A percentile compares a stretch with the other conserved stretches of the same genome.
These are phyloP conservation scores for Microctonus aethiopoides DNA, from an alignment of 2,888 invertebrate species.

Conservation along the genomic window DNA sequence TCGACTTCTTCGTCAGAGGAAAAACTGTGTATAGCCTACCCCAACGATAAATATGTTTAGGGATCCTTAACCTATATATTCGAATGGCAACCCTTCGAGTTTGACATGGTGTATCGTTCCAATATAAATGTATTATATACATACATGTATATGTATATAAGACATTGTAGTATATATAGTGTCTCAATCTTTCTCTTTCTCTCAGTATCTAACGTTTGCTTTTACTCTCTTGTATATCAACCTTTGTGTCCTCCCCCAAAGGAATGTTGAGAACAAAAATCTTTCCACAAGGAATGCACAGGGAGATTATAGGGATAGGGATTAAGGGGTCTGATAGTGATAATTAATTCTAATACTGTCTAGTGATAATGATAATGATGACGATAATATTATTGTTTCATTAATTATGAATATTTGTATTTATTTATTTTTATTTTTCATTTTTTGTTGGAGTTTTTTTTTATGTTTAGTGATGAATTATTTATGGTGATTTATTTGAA, in stretches of 20 bases:
- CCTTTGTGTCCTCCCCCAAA: slow-evolving; percentile 7
- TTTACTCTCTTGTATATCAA: slow-evolving; percentile 10
- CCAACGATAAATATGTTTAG: slow-evolving; percentile 57
- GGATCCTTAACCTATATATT: slow-evolving; percentile 51
- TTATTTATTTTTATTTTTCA: too few relatives aligned
- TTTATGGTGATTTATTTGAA: too few relatives aligned
- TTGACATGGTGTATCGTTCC: slow-evolving; percentile 35
- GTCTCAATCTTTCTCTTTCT: background rate
- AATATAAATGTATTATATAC: slow-evolving; percentile 32
- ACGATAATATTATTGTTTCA: slow-evolving; percentile 2
- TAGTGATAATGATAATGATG: slow-evolving; percentile 1
- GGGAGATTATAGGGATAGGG: slow-evolving; percentile 12
- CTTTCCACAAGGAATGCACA: slow-evolving; percentile 18
- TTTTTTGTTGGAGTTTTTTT: too few relatives aligned
- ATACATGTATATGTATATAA: too few relatives aligned
- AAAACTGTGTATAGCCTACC: slow-evolving; percentile 54
- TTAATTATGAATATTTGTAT: too few relatives aligned
- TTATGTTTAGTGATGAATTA: too few relatives aligned
- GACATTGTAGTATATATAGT: background rate
- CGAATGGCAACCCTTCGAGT: slow-evolving; percentile 42
- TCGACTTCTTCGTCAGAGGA: slow-evolving; percentile 43
- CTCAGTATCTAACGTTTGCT: background rate
- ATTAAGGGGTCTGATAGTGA: background rate
- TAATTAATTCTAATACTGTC: background rate
- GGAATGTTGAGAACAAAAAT: slow-evolving; percentile 21